Evolutionary conservation across 1,140 invertebrate genomes (phyloP).

Genomic region (Drosophila orena): DNA sequence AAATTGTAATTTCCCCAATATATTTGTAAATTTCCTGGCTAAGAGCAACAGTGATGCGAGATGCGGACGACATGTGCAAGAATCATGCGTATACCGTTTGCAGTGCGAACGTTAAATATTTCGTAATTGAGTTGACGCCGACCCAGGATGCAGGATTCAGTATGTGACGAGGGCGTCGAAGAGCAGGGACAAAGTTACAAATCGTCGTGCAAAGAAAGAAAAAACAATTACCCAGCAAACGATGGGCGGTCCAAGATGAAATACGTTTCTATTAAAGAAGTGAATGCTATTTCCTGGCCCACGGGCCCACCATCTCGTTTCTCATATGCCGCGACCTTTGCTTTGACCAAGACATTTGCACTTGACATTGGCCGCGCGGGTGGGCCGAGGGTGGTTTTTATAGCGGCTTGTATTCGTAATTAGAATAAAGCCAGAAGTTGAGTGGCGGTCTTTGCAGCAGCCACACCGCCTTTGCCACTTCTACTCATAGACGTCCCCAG

Average conservation of each 20-base stretch:
- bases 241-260: slow-evolving; percentile 63
- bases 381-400: slow-evolving; percentile 39
- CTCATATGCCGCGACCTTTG: slow-evolving; percentile 45
- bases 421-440: slow-evolving; percentile 70
- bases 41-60: slow-evolving; percentile 8
- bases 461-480: slow-evolving; percentile 10
- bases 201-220: slow-evolving; percentile 58
- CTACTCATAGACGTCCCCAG: slow-evolving; percentile 28
- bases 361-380: slow-evolving; percentile 69
- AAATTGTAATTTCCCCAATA: slow-evolving; percentile 77
- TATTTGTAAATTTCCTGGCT: slow-evolving; percentile 65
- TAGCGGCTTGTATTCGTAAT: slow-evolving; percentile 59
- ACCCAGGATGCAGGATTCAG: slow-evolving; percentile 53
- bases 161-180: slow-evolving; percentile 8
- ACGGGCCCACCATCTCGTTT: neutral
- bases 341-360: slow-evolving; percentile 64
- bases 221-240: slow-evolving; percentile 74
- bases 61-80: slow-evolving; percentile 46
- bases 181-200: slow-evolving; percentile 27
- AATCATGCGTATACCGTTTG: slow-evolving; percentile 41
- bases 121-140: slow-evolving; percentile 78
- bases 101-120: slow-evolving; percentile 57
- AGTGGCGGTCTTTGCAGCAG: slow-evolving; percentile 57
- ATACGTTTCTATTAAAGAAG: slow-evolving; percentile 17
- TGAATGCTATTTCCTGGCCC: slow-evolving; percentile 3